Evolutionary conservation across 2,113 vertebrate genomes (phyloP), one percentile per base, ranked within the genome.

Genomic region (Cavia porcellus): DNA sequence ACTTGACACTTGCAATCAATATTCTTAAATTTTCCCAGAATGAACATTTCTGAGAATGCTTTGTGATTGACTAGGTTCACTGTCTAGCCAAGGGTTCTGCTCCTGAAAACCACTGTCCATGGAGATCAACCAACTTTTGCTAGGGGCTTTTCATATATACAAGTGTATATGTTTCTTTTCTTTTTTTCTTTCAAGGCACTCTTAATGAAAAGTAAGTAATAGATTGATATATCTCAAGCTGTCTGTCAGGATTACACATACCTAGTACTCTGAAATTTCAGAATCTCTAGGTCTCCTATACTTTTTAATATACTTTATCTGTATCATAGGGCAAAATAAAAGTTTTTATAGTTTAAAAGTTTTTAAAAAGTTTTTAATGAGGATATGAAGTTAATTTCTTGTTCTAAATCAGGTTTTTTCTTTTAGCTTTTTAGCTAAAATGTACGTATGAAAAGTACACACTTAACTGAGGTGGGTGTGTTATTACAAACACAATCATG

Each of bases 1-100:
- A 68, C 14, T 81, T 95, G n/a, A 88, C 28, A 70, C 94, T 90
- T 96, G n/a, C 28, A 55, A 17, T 72, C 50, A 89, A 24, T 45
- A 47, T 80, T 90, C 59, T 82, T 74, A 75, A 57, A 87, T 8
- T 28, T 64, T 61, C 61, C 30, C 42, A 86, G 94, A 92, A 89
- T 50, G 4, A 90, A 35, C 74, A n/a, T 74, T 70, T 92, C 68
- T 95, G 14, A 80, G 95, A 94, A 87, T 50, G 25, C 50, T 50
- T 5, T 4, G 4, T 72, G 25, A 22, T 70, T 28, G 24, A n/a
- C 17, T 10, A 30, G 52, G 38, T 38, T 77, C 38, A 15, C 42
- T 72, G 13, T 66, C 82, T 64, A 66, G 32, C 70, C 42, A 19
- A 8, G 9, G 10, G n/a, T 42, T 32, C 20, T 55, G 0, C 13